A percentile compares a stretch with the other conserved stretches of the same genome.
These are phyloP conservation scores for Acanthosepion lycidas DNA, from an alignment of 2,888 invertebrate species.

Conservation along the genomic window DNA sequence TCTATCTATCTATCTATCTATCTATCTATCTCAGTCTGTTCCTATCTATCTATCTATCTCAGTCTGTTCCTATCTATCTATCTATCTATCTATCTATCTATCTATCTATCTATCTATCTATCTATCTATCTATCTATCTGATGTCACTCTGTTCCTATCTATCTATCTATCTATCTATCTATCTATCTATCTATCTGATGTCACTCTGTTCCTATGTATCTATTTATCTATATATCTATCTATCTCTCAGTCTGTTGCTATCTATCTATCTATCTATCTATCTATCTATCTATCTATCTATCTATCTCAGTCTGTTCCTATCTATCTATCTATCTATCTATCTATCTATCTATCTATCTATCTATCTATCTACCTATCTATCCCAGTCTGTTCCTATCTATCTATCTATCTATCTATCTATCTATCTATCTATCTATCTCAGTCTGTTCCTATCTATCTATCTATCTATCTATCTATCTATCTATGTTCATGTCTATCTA, in stretches of 20 bases:
- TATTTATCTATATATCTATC: background rate
- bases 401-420: background rate
- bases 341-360: background rate
- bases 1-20: background rate
- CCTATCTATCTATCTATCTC: background rate
- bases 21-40: no score
- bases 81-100: background rate
- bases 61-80: no score
- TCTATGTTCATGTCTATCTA: background rate
- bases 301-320: no score
- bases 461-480: background rate
- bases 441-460: no score
- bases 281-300: background rate
- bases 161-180: background rate
- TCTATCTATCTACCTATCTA: slow-evolving; percentile 13
- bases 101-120: slow-evolving; percentile 13
- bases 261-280: slow-evolving; percentile 15
- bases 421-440: slow-evolving; percentile 14
- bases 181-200: slow-evolving; percentile 33
- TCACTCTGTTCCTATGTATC: no score
- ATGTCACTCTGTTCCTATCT: no score
- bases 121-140: background rate
- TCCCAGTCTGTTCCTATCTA: no score
- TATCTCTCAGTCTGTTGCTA: no score
- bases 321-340: background rate